Percentiles rank a stretch among this genome's conserved stretches.
Conservation (phyloP, 2,888 invertebrate genomes). For the Fabriciana adippe region DNA sequence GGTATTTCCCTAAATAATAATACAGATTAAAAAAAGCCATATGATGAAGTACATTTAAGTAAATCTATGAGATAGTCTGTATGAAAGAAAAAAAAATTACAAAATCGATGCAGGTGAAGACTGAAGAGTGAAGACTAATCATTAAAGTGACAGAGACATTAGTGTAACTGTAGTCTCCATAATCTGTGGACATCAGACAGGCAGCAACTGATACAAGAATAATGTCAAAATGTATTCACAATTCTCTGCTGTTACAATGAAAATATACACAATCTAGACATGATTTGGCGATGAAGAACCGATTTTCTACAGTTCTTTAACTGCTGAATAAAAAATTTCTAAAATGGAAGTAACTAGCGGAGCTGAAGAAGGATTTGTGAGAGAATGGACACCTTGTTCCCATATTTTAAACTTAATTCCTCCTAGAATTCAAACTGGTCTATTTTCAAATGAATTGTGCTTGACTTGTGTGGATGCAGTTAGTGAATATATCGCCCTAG, state of each 20-base stretch:
- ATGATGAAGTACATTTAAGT: too few relatives aligned
- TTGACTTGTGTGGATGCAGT: conserved; percentile 93
- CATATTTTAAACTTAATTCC: conserved; percentile 90
- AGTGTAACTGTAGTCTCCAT: not conserved
- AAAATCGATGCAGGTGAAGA: too few relatives aligned
- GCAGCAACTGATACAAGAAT: not conserved
- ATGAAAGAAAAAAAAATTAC: too few relatives aligned
- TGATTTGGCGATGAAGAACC: conserved; percentile 13
- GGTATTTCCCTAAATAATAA: conserved; percentile 38
- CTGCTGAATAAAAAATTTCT: not conserved
- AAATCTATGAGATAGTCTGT: too few relatives aligned
- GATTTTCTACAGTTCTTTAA: conserved; percentile 4
- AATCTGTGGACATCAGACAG: too few relatives aligned
- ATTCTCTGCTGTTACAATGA: conserved; percentile 1
- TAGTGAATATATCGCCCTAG: conserved; percentile 90
- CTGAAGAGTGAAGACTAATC: not conserved
- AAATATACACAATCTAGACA: conserved; percentile 22
- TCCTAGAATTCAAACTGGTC: conserved; percentile 86
- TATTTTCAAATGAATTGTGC: conserved; percentile 88
- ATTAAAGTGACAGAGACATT: conserved; percentile 14
- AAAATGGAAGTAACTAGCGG: conserved; percentile 72
- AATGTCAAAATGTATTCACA: conserved; percentile 14
- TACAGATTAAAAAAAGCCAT: too few relatives aligned
- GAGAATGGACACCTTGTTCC: conserved; percentile 92
- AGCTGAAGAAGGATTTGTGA: conserved; percentile 79